Evolutionary conservation across 1,140 invertebrate genomes (phyloP).

Genomic region (Rhagoletis pomonella): DNA sequence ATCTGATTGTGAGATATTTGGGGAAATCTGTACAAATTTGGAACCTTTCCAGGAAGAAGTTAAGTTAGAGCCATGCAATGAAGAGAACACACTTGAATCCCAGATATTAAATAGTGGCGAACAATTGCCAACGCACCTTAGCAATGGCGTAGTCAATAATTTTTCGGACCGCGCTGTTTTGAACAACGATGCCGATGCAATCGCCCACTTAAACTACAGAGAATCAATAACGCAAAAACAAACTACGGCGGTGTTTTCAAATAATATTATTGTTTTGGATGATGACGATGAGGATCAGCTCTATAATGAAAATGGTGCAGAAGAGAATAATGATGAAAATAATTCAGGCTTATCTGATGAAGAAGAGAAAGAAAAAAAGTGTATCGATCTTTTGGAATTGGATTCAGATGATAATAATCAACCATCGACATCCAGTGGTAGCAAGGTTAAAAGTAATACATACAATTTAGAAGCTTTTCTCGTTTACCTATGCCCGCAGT

Average conservation of each 20-base stretch:
- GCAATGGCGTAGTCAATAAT: background rate
- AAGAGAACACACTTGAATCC: background rate
- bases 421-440: slow-evolving; percentile 3
- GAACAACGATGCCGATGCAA: background rate
- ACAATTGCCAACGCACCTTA: background rate
- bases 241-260: background rate
- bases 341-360: background rate
- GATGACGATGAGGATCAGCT: slow-evolving; percentile 19
- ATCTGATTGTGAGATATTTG: slow-evolving; percentile 34
- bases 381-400: background rate
- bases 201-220: background rate
- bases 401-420: background rate
- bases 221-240: background rate
- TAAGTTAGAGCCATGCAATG: too few relatives aligned
- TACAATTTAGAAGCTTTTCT: slow-evolving; percentile 45
- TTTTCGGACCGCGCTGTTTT: background rate
- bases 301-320: background rate
- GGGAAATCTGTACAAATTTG: background rate
- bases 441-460: background rate
- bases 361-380: slow-evolving; percentile 23
- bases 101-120: background rate
- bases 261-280: slow-evolving; percentile 11
- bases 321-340: background rate
- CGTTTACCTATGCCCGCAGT: slow-evolving; percentile 35
- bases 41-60: background rate